phyloP scores from a whole-genome alignment of 2,888 invertebrate genomes.

The Watsonalla cultraria region DNA sequence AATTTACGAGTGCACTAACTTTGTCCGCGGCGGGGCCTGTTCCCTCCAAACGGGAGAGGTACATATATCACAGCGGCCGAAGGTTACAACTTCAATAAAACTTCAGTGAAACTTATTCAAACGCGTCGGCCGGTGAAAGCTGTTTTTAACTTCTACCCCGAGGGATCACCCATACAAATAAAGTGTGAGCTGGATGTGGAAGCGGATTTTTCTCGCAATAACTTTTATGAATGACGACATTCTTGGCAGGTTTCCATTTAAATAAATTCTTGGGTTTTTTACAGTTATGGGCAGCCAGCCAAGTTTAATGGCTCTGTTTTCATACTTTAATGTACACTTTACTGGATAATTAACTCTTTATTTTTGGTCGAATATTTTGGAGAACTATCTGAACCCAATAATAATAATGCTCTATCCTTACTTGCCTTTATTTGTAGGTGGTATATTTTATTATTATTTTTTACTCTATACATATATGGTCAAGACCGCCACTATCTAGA shows the following conservation, averaged over 20 bases:
- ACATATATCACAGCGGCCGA: constrained; percentile 67
- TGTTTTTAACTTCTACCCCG: constrained; percentile 73
- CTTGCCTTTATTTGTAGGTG: too few species aligned
- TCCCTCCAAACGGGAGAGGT: constrained; percentile 51
- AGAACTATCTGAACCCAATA: too few species aligned
- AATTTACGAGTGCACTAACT: constrained; percentile 73
- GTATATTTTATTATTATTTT: too few species aligned
- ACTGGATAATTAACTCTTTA: too few species aligned
- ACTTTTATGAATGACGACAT: constrained; percentile 36
- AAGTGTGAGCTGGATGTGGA: constrained; percentile 62
- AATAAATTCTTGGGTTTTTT: constrained; percentile 33
- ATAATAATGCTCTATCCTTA: too few species aligned
- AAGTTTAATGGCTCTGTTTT: constrained; percentile 24
- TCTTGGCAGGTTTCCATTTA: constrained; percentile 39
- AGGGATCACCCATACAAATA: constrained; percentile 68
- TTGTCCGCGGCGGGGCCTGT: constrained; percentile 51
- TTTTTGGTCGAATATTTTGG: too few species aligned
- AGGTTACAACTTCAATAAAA: constrained; percentile 65
- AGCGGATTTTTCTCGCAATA: constrained; percentile 51
- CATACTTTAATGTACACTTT: constrained; percentile 3
- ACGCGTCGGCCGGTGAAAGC: constrained; percentile 58
- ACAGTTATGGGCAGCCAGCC: constrained; percentile 31
- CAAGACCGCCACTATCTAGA: too few species aligned
- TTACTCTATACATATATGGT: too few species aligned
- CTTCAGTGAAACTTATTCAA: constrained; percentile 54